These are phyloP conservation scores for Rhorus exstirpatorius DNA, from an alignment of 2,888 invertebrate species.

Conservation along the genomic window DNA sequence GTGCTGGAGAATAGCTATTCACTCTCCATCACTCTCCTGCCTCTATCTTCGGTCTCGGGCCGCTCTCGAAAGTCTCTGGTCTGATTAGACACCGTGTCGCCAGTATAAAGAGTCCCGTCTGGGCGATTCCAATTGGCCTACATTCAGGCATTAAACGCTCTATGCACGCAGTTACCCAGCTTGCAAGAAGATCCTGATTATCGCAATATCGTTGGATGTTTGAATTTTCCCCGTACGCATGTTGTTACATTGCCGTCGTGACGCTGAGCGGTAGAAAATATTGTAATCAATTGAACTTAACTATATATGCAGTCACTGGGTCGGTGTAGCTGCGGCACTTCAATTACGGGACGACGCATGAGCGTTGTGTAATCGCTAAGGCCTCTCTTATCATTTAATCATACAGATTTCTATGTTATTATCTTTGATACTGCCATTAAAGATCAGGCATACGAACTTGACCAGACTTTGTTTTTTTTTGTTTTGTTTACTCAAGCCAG, in stretches of 20 bases:
- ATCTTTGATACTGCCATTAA: slow-evolving; percentile 32
- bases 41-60: neutral
- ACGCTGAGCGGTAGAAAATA: neutral
- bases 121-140: slow-evolving; percentile 41
- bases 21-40: slow-evolving; percentile 32
- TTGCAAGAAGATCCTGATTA: neutral
- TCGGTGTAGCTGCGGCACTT: neutral
- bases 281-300: slow-evolving; percentile 1
- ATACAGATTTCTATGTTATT: slow-evolving; percentile 19
- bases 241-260: neutral
- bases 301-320: neutral
- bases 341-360: slow-evolving; percentile 11
- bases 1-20: slow-evolving; percentile 5
- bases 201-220: neutral
- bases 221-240: neutral
- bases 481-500: neutral
- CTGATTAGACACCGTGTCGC: slow-evolving; percentile 45
- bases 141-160: slow-evolving; percentile 22
- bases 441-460: slow-evolving; percentile 1
- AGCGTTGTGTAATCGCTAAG: slow-evolving; percentile 20
- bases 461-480: neutral
- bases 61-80: slow-evolving; percentile 41
- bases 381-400: no score
- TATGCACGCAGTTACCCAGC: neutral
- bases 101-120: neutral